A percentile compares a stretch with the other conserved stretches of the same genome.
These are phyloP conservation scores for Malthinus flaveolus DNA, from an alignment of 2,888 invertebrate species.

Conservation along the genomic window DNA sequence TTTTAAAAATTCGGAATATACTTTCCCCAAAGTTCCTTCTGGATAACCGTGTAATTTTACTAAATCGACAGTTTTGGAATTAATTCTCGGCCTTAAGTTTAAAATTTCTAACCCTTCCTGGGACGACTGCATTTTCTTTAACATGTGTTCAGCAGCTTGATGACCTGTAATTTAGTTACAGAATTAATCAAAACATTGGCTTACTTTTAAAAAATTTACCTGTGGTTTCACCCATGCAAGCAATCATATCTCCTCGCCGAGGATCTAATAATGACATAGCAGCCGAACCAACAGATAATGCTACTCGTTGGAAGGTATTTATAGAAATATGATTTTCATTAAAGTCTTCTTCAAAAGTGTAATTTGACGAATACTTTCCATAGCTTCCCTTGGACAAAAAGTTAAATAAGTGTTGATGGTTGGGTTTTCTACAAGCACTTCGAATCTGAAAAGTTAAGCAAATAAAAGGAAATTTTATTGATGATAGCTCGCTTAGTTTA, in stretches of 20 bases:
- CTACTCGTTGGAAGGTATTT: slow-evolving; percentile 71
- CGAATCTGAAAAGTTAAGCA: too few species aligned
- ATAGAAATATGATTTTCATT: slow-evolving; percentile 66
- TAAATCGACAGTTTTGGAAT: slow-evolving; percentile 78
- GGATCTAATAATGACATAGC: slow-evolving; percentile 82
- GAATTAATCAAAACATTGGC: neutral
- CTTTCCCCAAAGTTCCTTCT: slow-evolving; percentile 80
- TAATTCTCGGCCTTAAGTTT: slow-evolving; percentile 82
- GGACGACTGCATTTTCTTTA: slow-evolving; percentile 73
- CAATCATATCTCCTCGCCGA: slow-evolving; percentile 87
- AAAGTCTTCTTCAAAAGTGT: slow-evolving; percentile 64
- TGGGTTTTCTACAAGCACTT: too few species aligned
- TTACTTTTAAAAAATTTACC: slow-evolving; percentile 52
- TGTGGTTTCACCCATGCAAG: slow-evolving; percentile 91
- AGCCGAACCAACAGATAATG: slow-evolving; percentile 88
- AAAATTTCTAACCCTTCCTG: slow-evolving; percentile 78
- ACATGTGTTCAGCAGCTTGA: slow-evolving; percentile 71
- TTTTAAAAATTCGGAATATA: slow-evolving; percentile 82
- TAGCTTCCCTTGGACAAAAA: neutral
- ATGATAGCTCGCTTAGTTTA: too few species aligned
- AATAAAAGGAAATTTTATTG: too few species aligned
- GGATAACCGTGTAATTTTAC: slow-evolving; percentile 72
- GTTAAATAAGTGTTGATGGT: neutral
- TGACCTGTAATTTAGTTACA: slow-evolving; percentile 47
- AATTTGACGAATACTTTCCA: neutral